Evolutionary conservation across 1,140 invertebrate genomes (phyloP), one percentile per base, ranked within the genome.

Genomic region (Drosophila watanabei): DNA sequence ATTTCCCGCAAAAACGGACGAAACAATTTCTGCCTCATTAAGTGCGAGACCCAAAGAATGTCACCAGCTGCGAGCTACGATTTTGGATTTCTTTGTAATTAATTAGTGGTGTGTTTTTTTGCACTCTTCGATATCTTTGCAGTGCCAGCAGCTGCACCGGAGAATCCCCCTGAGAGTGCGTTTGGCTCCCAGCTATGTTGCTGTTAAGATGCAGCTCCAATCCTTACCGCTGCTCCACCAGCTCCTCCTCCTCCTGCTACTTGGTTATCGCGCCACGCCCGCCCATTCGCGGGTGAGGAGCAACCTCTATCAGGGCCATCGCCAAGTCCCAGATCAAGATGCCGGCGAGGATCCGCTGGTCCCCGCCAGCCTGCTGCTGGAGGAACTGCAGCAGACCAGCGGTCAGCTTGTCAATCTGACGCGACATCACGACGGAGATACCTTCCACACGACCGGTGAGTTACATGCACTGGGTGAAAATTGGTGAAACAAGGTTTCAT

Each of bases 371-470:
- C 79, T 93, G 77, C 86, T 92, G 78, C 72, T 93, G 79, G 89
- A 92, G 75, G 81, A 85, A 73, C 75, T 92, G 65, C 90, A 84
- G 49, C 91, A 89, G 61, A 73, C 75, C 59, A 83, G 72, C 71
- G 84, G 79, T 24, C 82, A 90, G 52, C 71, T 91, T 68, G 75
- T 91, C 68, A 93, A 93, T 85, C 81, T 95, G 72, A 95, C 94
- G 41, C 88, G 95, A 77, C 94, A 95, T 82, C 93, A 94, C 82
- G 94, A 95, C 82, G 95, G 95, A 68, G 95, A 95, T 86, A 93
- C 95, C 80, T 95, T 95, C 82, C 94, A 91, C 43, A 93, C 94
- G 45, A 94, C 93, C 92, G 95, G 95, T 95, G 89, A 93, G 86
- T 82, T 68, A 9, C 0, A 5, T 49, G 20, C 59, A 54, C 33